A percentile compares a stretch with the other conserved stretches of the same genome.
Evolutionary conservation across 2,797 vertebrate species (phyloP).

Genomic region (Scomberomorus guttatus): DNA sequence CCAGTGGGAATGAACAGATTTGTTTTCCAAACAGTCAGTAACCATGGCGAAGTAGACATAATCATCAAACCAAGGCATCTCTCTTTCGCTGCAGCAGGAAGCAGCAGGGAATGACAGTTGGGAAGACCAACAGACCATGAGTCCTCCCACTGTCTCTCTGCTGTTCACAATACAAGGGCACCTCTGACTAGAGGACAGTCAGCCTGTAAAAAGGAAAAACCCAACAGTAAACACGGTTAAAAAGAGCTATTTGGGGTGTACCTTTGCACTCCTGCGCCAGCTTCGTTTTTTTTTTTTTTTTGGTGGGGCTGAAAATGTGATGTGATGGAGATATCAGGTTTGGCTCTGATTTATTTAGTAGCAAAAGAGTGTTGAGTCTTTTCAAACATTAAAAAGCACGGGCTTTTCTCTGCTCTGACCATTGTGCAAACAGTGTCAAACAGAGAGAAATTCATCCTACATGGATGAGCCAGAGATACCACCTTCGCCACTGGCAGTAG

Average conservation of each 20-base stretch:
- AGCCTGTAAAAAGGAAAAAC: conserved; percentile 27
- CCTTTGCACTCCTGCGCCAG: not conserved
- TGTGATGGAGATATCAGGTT: not conserved
- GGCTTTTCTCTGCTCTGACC: not conserved
- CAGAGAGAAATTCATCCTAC: not conserved
- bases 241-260: conserved; percentile 3
- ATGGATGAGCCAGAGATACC: not conserved
- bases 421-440: not conserved
- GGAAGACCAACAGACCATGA: conserved; percentile 63
- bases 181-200: conserved; percentile 50
- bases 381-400: not conserved
- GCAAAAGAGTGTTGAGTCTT: not conserved
- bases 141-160: conserved; percentile 58
- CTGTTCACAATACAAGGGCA: conserved; percentile 64
- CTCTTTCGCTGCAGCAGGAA: conserved; percentile 65
- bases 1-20: conserved; percentile 56
- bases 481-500: not conserved
- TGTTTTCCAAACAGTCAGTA: conserved; percentile 69
- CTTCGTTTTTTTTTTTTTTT: not conserved
- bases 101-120: conserved; percentile 43
- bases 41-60: conserved; percentile 54
- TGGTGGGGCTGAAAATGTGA: conserved; percentile 1
- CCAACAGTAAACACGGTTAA: conserved; percentile 4
- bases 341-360: conserved; percentile 1
- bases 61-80: conserved; percentile 62